Evolutionary conservation across 2,888 invertebrate species (phyloP).

Genomic region (Hanleya hanleyi): DNA sequence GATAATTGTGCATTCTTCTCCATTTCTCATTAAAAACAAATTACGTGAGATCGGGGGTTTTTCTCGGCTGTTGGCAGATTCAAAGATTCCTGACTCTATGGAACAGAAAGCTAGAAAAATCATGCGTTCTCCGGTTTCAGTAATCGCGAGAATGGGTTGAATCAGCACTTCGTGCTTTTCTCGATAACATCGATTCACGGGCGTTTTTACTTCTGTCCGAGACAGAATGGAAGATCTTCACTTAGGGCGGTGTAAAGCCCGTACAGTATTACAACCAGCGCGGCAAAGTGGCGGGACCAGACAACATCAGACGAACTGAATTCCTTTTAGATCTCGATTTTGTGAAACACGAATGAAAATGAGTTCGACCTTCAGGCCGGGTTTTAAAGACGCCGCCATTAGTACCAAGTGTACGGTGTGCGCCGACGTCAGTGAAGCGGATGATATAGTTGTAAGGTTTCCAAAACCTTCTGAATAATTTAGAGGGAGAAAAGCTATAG

Average conservation of each 20-base stretch:
- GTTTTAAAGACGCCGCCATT: too few species aligned
- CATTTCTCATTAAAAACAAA: constrained; percentile 10
- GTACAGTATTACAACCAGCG: background rate
- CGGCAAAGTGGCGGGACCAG: background rate
- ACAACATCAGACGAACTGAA: background rate
- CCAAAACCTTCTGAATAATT: too few species aligned
- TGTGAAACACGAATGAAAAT: too few species aligned
- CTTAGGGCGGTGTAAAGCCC: background rate
- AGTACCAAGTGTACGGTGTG: too few species aligned
- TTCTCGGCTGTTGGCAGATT: background rate
- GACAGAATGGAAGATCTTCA: background rate
- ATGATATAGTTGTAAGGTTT: too few species aligned
- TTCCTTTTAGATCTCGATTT: too few species aligned
- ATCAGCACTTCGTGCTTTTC: constrained; percentile 1
- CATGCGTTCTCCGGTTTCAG: constrained; percentile 6
- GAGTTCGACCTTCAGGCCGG: too few species aligned
- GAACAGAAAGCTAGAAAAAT: background rate
- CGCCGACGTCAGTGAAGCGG: too few species aligned
- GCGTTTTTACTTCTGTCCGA: background rate
- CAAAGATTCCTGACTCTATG: background rate
- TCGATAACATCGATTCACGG: background rate
- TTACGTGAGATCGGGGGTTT: background rate
- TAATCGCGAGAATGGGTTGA: constrained; percentile 5
- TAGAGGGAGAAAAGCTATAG: too few species aligned
- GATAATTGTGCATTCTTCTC: constrained; percentile 4